Base-by-base conservation (phyloP, 2,113 vertebrate species). In the Cyprinus carpio region DNA sequence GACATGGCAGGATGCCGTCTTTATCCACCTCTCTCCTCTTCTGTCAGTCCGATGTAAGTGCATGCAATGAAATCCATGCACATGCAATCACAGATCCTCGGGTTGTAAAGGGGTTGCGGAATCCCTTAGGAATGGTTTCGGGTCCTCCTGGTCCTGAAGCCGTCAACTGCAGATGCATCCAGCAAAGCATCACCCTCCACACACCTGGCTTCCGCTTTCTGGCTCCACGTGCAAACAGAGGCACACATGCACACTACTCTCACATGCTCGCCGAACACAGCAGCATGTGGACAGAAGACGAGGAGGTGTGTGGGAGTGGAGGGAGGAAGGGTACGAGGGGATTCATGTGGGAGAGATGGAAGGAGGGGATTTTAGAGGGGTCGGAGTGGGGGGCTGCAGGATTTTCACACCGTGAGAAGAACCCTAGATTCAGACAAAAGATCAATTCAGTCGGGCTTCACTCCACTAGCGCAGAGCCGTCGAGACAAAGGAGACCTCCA, bases 371-470 rank as follows among this genome's bases (percentile, higher is more conserved):
- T 80, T 37, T 34, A 4, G 40, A 79, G 71, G 80, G 78, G 75
- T 76, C 49, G 31, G 77, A 75, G 85, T 77, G 90, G 84, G 67
- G 89, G 90, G 78, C 49, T 74, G 72, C 6, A 15, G 82, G 75
- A 72, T 34, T 93, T 90, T 89, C 64, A 77, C 92, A 87, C 93
- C 92, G 91, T 92, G 94, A 90, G 92, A 82, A 93, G 88, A 92
- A 93, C 85, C 89, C 90, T 88, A 91, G 86, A 91, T 90, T 93
- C 92, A 94, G 93, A 96, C 95, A 96, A 96, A 94, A 95, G 95
- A 92, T 90, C 92, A 88, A 95, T 94, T 95, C 92, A 95, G 94
- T 90, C 88, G 82, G 78, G 51, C 91, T 92, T 93, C 90, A 93
- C 92, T 94, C 87, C 87, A 92, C 91, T 92, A 90, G 91, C 92